A percentile compares a stretch with the other conserved stretches of the same genome.
These are phyloP conservation scores for Cremastobaeus sp. DNA, from an alignment of 2,888 invertebrate genomes.

Conservation along the genomic window DNA sequence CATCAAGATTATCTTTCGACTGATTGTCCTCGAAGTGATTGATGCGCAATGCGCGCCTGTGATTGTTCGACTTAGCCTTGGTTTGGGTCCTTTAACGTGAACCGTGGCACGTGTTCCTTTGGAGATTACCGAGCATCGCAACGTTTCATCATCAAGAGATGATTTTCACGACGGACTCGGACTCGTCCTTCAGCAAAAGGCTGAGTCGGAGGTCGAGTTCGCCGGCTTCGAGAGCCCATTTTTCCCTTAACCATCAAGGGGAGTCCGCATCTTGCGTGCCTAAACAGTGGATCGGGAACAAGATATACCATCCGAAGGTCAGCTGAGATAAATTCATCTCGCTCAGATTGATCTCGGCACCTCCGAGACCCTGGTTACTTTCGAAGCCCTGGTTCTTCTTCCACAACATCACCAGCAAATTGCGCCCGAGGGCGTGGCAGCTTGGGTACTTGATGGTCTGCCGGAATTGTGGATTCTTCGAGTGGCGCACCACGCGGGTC, in stretches of 20 bases:
- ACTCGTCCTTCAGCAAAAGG: conserved; percentile 74
- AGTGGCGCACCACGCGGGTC: conserved; percentile 89
- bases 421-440: conserved; percentile 87
- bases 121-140: conserved; percentile 45
- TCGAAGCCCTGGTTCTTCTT: conserved; percentile 93
- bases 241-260: conserved; percentile 78
- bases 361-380: conserved; percentile 89
- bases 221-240: conserved; percentile 77
- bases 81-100: conserved; percentile 17
- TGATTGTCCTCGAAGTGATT: background rate
- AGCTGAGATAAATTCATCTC: conserved; percentile 88
- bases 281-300: conserved; percentile 91
- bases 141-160: conserved; percentile 66
- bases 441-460: conserved; percentile 90
- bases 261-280: conserved; percentile 84
- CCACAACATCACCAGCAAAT: conserved; percentile 94
- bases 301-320: conserved; percentile 93
- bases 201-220: conserved; percentile 76
- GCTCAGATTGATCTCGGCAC: conserved; percentile 91
- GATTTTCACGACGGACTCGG: conserved; percentile 74
- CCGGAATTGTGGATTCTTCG: conserved; percentile 90
- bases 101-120: conserved; percentile 20
- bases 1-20: too few relatives aligned
- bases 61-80: conserved; percentile 20
- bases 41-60: too few relatives aligned